Base-by-base conservation (phyloP, 64 coral and sea anemone species). In the Pachyseris speciosa region DNA sequence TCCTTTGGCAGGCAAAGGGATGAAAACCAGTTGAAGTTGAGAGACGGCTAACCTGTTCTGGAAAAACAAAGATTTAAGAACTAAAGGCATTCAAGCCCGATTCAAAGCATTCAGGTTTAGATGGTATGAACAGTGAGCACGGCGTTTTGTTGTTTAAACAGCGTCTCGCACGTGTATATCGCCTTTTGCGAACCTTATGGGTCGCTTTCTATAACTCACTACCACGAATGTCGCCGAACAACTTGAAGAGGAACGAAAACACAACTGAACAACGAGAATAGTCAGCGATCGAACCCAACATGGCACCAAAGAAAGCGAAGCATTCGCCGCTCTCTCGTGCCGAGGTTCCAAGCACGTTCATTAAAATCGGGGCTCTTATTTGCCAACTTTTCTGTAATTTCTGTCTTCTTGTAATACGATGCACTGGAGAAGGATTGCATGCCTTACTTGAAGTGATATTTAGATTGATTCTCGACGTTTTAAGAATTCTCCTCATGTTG, bases 291-390 rank as follows among this genome's bases (percentile, higher is more conserved):
- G 45, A 49, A 0, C 0, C n/a, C 11, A 25, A 63, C 20, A 81
- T 81, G 77, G 50, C 52, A 32, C 77, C 51, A 20, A 61, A 80
- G 34, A 37, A 58, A 79, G 48, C 51, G 27, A 42, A 61, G 38
- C 1, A 61, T 29, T 9, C 49, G 26, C 33, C 22, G 22, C 20
- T 9, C 1, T 37, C 4, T 12, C 30, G 33, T 81, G n/a, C 25
- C 8, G 36, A 24, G 25, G 29, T 37, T 9, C 8, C 1, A 39
- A 37, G 3, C 5, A 11, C 40, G 16, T 24, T 37, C 30, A 5
- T 39, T 16, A 19, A 25, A 11, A 13, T 78, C 20, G 75, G 30
- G 8, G 44, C 7, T 16, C 33, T 81, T 3, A n/a, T 25, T 38
- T 22, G 20, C 22, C 9, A 40, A 24, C 32, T 81, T 2, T 39